Base-by-base conservation (phyloP, 2,113 vertebrate species). In the Ornithorhynchus anatinus region DNA sequence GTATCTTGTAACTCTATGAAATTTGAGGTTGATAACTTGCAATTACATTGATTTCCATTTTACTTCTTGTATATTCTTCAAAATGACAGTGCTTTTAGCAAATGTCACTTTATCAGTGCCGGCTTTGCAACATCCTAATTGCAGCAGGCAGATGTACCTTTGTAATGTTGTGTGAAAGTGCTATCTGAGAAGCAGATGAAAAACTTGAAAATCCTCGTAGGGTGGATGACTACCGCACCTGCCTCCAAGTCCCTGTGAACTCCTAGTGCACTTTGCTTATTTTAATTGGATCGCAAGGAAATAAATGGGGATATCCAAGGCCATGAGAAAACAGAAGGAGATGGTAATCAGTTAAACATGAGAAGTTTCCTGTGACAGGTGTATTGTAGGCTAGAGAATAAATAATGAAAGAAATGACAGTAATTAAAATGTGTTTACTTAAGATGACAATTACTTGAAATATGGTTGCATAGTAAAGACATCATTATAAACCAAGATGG, bases 371-470 rank as follows among this genome's bases (percentile, higher is more conserved):
- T 83, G 66, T 89, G 87, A 89, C 89, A 92, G 72, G 61, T 72
- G 13, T 78, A 84, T 81, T 84, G 53, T 64, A 35, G 47, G 39
- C 79, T 81, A 70, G 77, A 84, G 76, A 86, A 85, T 88, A 79
- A 89, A 48, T 89, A 87, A 89, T 81, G 80, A 78, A 80, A 74
- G 69, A 78, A 85, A 47, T 60, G 86, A 63, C 79, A 87, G 62
- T 87, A 84, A 86, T 89, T 92, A 90, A 89, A 92, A 79, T 72
- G 52, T 89, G 86, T 89, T 93, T 90, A 87, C 86, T 85, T 89
- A 86, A 81, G 70, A 78, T 86, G 89, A 88, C 79, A 88, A 84
- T 88, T 87, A 73, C 51, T 69, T 88, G 78, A 86, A 90, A 81
- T 84, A 82, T 12, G 7, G 60, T 68, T 90, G 85, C 81, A 71